Percentiles rank a stretch among this genome's conserved stretches.
Evolutionary conservation across 2,888 invertebrate species (phyloP).

Genomic region (Harpalus rubripes): DNA sequence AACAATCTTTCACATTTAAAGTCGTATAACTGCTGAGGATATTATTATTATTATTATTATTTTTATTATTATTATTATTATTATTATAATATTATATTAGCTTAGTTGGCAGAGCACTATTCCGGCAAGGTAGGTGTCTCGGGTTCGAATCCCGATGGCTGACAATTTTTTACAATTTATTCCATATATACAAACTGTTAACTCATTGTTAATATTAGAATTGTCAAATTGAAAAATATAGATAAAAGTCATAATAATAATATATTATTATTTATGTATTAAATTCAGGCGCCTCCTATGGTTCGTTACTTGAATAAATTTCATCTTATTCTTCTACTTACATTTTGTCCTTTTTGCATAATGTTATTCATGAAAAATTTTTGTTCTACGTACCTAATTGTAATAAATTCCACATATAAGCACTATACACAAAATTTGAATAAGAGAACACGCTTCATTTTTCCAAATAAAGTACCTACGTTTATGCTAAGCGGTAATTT

Average conservation of each 20-base stretch:
- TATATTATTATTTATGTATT: slow-evolving; percentile 18
- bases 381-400: slow-evolving; percentile 1
- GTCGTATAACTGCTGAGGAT: too few species aligned
- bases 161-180: too few species aligned
- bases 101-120: too few species aligned
- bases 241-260: neutral
- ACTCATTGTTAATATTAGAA: too few species aligned
- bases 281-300: slow-evolving; percentile 13
- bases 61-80: too few species aligned
- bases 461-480: neutral
- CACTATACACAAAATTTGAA: slow-evolving; percentile 3
- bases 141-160: too few species aligned
- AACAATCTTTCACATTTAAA: too few species aligned
- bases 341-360: slow-evolving; percentile 34
- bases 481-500: slow-evolving; percentile 36
- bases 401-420: slow-evolving; percentile 9
- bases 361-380: slow-evolving; percentile 41
- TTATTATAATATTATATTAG: too few species aligned
- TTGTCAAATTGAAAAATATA: neutral
- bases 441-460: neutral
- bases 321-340: neutral
- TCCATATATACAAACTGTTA: too few species aligned
- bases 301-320: slow-evolving; percentile 40
- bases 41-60: too few species aligned
- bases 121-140: too few species aligned